Conservation (phyloP, 2,797 vertebrate genomes). For the Potorous gilbertii region DNA sequence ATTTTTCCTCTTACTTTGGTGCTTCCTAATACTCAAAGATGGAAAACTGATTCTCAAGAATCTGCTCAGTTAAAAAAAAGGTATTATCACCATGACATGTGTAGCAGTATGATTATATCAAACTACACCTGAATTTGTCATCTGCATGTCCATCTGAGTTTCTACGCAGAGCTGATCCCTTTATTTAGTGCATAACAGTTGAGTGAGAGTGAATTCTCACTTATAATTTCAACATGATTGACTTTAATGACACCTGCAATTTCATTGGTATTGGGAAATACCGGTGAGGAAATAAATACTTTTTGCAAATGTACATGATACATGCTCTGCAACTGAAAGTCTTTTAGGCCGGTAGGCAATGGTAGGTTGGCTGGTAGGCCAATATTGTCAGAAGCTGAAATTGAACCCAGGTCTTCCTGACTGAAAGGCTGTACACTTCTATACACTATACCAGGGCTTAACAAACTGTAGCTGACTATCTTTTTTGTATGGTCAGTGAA, state of each 20-base stretch:
- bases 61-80: slow-evolving; percentile 29
- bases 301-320: not conserved
- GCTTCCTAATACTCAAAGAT: slow-evolving; percentile 16
- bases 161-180: not conserved
- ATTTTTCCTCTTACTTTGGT: slow-evolving; percentile 14
- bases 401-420: not conserved
- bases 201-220: slow-evolving; percentile 20
- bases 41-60: slow-evolving; percentile 29
- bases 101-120: slow-evolving; percentile 35
- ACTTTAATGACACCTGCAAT: not conserved
- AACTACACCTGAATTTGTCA: not conserved
- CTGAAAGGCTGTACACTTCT: not conserved
- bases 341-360: no score
- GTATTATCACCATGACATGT: not conserved
- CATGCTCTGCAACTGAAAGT: not conserved
- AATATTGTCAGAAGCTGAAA: not conserved
- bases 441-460: not conserved
- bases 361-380: not conserved
- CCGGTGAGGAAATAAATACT: not conserved
- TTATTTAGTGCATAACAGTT: slow-evolving; percentile 40
- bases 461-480: not conserved
- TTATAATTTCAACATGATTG: slow-evolving; percentile 30
- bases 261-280: not conserved
- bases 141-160: slow-evolving; percentile 27
- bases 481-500: not conserved